Conservation (phyloP, 2,888 invertebrate species). For the Acanthosepion pharaonis region DNA sequence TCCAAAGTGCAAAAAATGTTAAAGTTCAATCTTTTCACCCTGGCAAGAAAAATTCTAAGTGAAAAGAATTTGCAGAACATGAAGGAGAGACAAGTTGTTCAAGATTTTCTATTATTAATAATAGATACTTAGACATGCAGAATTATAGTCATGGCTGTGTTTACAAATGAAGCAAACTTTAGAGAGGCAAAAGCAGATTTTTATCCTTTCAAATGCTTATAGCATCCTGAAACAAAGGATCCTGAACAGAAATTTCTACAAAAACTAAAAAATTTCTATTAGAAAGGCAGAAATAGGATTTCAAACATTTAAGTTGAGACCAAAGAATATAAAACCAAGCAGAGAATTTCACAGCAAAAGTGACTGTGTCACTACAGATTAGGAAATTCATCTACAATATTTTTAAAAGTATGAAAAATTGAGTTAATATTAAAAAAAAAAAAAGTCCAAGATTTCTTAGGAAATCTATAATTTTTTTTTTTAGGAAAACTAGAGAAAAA, state of each 20-base stretch:
- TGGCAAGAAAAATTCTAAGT: too few species aligned
- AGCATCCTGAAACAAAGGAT: too few species aligned
- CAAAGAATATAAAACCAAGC: neutral
- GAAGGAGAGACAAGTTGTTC: neutral
- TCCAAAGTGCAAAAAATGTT: neutral
- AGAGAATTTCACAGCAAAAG: neutral
- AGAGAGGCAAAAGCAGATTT: neutral
- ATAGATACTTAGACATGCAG: neutral
- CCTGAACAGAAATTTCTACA: too few species aligned
- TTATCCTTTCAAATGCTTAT: too few species aligned
- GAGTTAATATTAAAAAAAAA: too few species aligned
- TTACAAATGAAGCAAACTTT: neutral
- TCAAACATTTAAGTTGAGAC: neutral
- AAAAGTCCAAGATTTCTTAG: too few species aligned
- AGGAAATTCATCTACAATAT: neutral
- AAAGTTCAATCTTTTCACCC: too few species aligned
- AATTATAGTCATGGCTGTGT: neutral
- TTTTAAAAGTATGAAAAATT: too few species aligned
- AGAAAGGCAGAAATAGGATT: neutral
- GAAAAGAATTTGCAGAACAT: too few species aligned
- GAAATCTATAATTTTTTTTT: too few species aligned
- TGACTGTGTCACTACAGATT: neutral
- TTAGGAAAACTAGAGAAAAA: neutral
- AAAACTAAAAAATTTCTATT: neutral
- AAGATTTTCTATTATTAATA: neutral